Base-by-base conservation (phyloP, 2,113 vertebrate genomes). In the Oenanthe oenanthe region DNA sequence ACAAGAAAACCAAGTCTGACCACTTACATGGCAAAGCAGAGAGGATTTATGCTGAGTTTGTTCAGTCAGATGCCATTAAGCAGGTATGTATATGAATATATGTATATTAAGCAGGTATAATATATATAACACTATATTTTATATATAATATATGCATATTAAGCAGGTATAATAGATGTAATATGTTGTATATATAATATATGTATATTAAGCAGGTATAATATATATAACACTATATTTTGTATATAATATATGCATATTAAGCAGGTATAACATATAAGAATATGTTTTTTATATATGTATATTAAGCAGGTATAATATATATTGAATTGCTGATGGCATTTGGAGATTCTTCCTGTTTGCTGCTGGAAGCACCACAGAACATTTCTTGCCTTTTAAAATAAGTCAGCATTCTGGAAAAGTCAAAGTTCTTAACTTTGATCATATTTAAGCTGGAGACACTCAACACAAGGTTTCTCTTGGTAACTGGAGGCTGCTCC, bases 41-140 rank as follows among this genome's bases (percentile, higher is more conserved):
- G 77, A 97, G 88, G 92, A 99, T 99, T 97, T 99, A 98, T 36
- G 97, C 91, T 73, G 98, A 98, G 92, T 99, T 99, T 89, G 98
- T 99, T 82, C 97, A 98, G 85, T 92, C 98, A 24, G 98, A 99
- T 15, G 98, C 99, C 48, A 95, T 97, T 17, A 98, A 98, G 74
- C 99, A 99, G 98, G 99, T 99, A 90, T 72, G 95, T 93, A 50
- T 26, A 25, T 25, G 13, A 25, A 50, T 50, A 26, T 26, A 8
- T 25, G 24, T 50, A 26, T 50, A 50, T 50, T 25, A 26, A 50
- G 24, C 24, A 50, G 48, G 13, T 14, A 48, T 48, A 48, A 26
- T 50, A 50, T 50, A 50, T 25, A 50, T 25, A 19, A 45, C 10
- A 45, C 18, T 13, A 24, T 48, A 48, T 48, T 13, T 8, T 48